These are phyloP conservation scores for Geopemphigus sp. DNA, from an alignment of 1,140 invertebrate species.

Conservation along the genomic window DNA sequence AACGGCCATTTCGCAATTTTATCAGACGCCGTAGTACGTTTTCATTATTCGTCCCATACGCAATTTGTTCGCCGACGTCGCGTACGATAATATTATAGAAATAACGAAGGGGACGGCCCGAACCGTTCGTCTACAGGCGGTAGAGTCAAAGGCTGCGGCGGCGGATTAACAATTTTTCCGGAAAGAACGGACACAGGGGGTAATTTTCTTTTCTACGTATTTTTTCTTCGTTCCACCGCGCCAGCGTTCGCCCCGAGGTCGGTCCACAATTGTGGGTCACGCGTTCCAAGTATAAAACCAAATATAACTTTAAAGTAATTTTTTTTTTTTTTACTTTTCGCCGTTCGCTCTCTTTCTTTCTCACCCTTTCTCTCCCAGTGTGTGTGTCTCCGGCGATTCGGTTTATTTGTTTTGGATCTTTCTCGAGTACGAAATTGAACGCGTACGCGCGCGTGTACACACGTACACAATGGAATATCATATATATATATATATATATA, in stretches of 20 bases:
- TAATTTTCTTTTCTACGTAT: not conserved
- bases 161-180: too few species aligned
- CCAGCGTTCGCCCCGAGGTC: not conserved
- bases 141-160: too few species aligned
- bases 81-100: too few species aligned
- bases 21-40: too few species aligned
- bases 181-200: not conserved
- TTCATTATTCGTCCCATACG: too few species aligned
- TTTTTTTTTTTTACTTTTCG: constrained; percentile 6
- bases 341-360: not conserved
- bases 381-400: not conserved
- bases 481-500: too few species aligned
- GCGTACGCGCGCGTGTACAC: not conserved
- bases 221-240: not conserved
- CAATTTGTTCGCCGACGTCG: too few species aligned
- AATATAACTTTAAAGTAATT: not conserved
- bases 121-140: too few species aligned
- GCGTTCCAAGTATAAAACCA: not conserved
- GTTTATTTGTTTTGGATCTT: constrained; percentile 28
- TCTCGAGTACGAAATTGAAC: not conserved
- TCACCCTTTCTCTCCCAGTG: too few species aligned
- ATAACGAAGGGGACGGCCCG: too few species aligned
- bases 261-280: too few species aligned
- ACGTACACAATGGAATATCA: not conserved
- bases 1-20: too few species aligned